These are phyloP conservation scores for Stenchaetothrips biformis DNA, from an alignment of 2,888 invertebrate genomes.

Conservation along the genomic window DNA sequence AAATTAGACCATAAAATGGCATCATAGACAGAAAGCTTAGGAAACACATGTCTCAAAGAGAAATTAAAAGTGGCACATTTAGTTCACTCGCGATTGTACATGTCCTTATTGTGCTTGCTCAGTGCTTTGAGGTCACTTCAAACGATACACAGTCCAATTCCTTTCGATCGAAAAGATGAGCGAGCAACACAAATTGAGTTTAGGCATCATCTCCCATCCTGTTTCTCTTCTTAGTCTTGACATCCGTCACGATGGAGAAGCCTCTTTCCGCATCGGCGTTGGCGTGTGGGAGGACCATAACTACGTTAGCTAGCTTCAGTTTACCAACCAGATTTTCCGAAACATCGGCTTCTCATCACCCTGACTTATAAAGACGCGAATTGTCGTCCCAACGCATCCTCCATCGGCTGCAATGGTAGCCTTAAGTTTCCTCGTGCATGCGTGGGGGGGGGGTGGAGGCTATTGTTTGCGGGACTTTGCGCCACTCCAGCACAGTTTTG, in stretches of 20 bases:
- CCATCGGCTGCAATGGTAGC: too few relatives aligned
- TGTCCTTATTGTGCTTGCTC: neutral
- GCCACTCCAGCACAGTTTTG: too few relatives aligned
- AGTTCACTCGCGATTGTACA: neutral
- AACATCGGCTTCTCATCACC: too few relatives aligned
- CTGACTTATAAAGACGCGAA: too few relatives aligned
- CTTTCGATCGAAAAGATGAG: neutral
- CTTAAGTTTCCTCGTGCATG: too few relatives aligned
- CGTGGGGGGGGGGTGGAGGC: too few relatives aligned
- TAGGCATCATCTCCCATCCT: neutral
- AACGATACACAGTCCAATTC: neutral
- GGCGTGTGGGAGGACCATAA: conserved; percentile 19
- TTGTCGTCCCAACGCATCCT: too few relatives aligned
- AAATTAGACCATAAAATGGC: too few relatives aligned
- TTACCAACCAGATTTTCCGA: neutral
- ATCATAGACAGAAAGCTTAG: too few relatives aligned
- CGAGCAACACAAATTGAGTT: conserved; percentile 1
- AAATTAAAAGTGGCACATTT: too few relatives aligned
- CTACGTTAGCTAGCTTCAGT: neutral
- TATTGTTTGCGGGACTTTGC: too few relatives aligned
- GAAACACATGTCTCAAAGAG: too few relatives aligned
- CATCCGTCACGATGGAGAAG: conserved; percentile 23
- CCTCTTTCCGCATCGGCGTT: conserved; percentile 28
- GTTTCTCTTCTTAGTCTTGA: conserved; percentile 25
- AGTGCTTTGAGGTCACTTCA: neutral